Conservation (phyloP, 2,888 invertebrate species). For the Idaea aversata region DNA sequence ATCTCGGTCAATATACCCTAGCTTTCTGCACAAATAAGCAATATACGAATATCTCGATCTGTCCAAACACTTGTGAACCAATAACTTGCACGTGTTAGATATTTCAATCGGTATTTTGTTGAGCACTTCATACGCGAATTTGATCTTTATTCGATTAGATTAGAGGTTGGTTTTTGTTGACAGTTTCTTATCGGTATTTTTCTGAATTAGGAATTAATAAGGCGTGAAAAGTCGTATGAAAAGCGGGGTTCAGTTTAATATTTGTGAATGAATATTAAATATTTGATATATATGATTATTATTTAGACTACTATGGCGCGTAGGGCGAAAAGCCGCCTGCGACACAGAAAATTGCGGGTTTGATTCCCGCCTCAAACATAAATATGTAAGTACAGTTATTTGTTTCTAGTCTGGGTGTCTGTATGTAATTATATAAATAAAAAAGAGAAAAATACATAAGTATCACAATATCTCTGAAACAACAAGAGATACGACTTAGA, state of each 20-base stretch:
- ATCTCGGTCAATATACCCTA: constrained; percentile 14
- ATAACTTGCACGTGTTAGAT: constrained; percentile 75
- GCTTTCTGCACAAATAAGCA: constrained; percentile 71
- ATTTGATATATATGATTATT: too few species aligned
- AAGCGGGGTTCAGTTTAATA: constrained; percentile 39
- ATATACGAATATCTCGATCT: constrained; percentile 57
- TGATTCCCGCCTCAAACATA: too few species aligned
- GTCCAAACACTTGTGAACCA: constrained; percentile 75
- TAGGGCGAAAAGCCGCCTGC: too few species aligned
- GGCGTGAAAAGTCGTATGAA: constrained; percentile 50
- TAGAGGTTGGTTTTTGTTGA: constrained; percentile 21
- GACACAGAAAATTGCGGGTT: too few species aligned
- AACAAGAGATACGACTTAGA: too few species aligned
- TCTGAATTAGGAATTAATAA: constrained; percentile 59
- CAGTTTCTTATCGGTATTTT: constrained; percentile 41
- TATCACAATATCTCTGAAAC: too few species aligned
- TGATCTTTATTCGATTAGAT: constrained; percentile 14
- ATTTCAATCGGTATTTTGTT: constrained; percentile 64
- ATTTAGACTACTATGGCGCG: too few species aligned
- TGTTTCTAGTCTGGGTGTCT: too few species aligned
- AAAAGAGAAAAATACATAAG: too few species aligned
- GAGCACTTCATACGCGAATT: constrained; percentile 19
- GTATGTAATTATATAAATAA: too few species aligned
- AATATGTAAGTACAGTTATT: too few species aligned
- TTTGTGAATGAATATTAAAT: not conserved